A percentile compares a stretch with the other conserved stretches of the same genome.
phyloP scores from a whole-genome alignment of 2,888 invertebrate species.

The Xanthorhoe designata region DNA sequence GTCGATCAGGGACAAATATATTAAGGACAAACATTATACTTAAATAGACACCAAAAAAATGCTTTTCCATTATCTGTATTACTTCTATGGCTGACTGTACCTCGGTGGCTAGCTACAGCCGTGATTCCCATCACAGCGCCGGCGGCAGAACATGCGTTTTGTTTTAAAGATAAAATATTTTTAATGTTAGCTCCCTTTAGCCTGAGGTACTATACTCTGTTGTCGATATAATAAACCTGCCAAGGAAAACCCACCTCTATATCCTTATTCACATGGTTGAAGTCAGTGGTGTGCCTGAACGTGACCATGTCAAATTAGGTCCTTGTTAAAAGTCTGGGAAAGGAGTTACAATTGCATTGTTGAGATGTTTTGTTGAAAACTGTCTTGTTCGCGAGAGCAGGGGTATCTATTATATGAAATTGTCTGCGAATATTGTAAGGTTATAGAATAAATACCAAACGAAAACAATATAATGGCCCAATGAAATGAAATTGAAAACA shows the following conservation, averaged over 20 bases:
- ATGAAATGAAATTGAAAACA: too few relatives aligned
- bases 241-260: constrained; percentile 22
- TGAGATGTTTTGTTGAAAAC: constrained; percentile 29
- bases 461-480: background rate
- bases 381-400: constrained; percentile 14
- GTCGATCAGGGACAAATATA: too few relatives aligned
- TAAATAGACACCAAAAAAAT: too few relatives aligned
- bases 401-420: constrained; percentile 17
- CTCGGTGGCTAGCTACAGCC: constrained; percentile 4
- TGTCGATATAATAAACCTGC: constrained; percentile 19
- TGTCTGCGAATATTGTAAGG: constrained; percentile 3
- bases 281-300: constrained; percentile 28
- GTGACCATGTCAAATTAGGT: constrained; percentile 49
- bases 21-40: too few relatives aligned
- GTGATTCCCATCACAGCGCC: constrained; percentile 38
- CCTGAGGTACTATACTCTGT: constrained; percentile 49
- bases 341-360: constrained; percentile 38
- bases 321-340: constrained; percentile 47
- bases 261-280: constrained; percentile 4
- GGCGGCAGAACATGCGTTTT: constrained; percentile 57
- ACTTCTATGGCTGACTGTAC: background rate
- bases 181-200: constrained; percentile 52
- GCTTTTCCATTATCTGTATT: background rate
- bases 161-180: constrained; percentile 62
- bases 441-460: background rate